phyloP scores from a whole-genome alignment of 2,797 vertebrate species.

The Kryptolebias ocellatus region DNA sequence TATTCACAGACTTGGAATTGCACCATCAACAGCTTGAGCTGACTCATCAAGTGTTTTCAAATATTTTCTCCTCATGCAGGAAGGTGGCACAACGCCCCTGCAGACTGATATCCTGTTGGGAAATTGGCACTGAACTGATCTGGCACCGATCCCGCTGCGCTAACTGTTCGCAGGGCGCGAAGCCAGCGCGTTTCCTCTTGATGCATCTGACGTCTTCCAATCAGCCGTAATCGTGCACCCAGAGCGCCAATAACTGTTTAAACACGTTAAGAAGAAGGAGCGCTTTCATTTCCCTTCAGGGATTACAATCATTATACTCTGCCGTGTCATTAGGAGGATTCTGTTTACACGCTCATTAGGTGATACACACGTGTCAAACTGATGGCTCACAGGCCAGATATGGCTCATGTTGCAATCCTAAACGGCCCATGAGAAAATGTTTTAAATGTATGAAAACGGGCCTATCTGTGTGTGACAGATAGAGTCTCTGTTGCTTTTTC shows the following conservation, averaged over 20 bases:
- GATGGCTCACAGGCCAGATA: no score
- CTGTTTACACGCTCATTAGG: not conserved
- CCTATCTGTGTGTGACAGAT: no score
- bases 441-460: no score
- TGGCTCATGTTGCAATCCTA: no score
- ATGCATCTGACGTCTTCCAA: constrained; percentile 18
- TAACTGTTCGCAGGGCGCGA: constrained; percentile 23
- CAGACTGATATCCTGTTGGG: constrained; percentile 33
- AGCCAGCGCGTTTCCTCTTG: constrained; percentile 36
- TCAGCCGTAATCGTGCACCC: not conserved
- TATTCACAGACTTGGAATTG: not conserved
- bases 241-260: not conserved
- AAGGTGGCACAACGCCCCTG: constrained; percentile 35
- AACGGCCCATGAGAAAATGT: no score
- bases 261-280: not conserved
- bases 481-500: no score
- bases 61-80: constrained; percentile 8
- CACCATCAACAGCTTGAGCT: constrained; percentile 7
- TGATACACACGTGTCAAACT: not conserved
- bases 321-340: not conserved
- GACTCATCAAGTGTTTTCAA: constrained; percentile 32
- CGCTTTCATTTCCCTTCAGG: not conserved
- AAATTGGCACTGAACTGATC: constrained; percentile 3
- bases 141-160: constrained; percentile 20
- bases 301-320: not conserved